phyloP scores from a whole-genome alignment of 2,113 vertebrate genomes.

The Tamias sibiricus region DNA sequence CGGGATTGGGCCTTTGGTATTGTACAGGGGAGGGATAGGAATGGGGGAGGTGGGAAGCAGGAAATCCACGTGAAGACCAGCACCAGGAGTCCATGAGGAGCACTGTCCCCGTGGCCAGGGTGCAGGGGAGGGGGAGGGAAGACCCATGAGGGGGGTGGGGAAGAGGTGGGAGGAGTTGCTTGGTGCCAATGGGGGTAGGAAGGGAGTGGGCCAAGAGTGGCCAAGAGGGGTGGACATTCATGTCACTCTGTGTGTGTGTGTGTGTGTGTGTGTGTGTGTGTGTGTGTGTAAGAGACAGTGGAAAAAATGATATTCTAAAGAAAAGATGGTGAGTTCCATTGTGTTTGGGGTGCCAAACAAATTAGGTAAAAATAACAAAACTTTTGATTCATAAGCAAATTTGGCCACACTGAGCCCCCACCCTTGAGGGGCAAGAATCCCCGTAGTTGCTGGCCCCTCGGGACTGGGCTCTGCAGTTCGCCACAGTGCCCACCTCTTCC shows the following conservation, averaged over 20 bases:
- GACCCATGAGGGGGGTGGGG: too few relatives aligned
- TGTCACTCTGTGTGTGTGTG: too few relatives aligned
- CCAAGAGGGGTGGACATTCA: background rate
- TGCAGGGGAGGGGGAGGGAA: too few relatives aligned
- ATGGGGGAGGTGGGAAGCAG: background rate
- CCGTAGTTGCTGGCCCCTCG: background rate
- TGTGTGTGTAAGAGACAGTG: background rate
- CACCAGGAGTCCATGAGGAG: background rate
- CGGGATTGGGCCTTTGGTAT: background rate
- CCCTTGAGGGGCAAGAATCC: fast-evolving
- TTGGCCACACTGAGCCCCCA: background rate
- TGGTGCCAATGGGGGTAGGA: background rate
- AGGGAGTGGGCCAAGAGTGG: background rate
- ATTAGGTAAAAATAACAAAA: background rate
- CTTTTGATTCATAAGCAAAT: background rate
- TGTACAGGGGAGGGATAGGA: background rate
- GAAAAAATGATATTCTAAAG: background rate
- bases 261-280: background rate
- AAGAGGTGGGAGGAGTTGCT: background rate
- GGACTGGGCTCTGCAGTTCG: background rate
- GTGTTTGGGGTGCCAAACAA: background rate
- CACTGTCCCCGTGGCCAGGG: background rate
- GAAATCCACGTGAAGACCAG: background rate
- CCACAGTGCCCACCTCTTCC: background rate
- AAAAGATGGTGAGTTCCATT: background rate